A percentile compares a stretch with the other conserved stretches of the same genome.
Evolutionary conservation across 2,113 vertebrate species (phyloP).

Genomic region (Coreoperca whiteheadi): DNA sequence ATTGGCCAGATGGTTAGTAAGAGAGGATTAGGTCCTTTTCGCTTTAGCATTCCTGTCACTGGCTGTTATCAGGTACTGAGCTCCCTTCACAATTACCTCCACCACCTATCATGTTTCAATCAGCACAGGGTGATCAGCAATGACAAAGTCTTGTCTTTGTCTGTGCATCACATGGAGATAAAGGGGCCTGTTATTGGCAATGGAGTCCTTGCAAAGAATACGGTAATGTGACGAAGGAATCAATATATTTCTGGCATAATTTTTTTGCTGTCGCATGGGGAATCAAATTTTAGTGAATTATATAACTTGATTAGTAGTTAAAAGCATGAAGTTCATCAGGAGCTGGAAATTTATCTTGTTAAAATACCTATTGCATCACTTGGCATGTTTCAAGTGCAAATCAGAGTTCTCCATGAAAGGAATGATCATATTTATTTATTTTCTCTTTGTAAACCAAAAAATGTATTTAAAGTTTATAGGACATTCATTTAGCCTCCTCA

Average conservation of each 20-base stretch:
- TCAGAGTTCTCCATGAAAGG: background rate
- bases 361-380: background rate
- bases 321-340: background rate
- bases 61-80: conserved; percentile 35
- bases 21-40: conserved; percentile 46
- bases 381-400: background rate
- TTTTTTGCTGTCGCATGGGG: background rate
- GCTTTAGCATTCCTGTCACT: conserved; percentile 43
- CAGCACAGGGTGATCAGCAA: background rate
- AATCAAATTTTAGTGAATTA: background rate
- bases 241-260: background rate
- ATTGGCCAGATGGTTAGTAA: conserved; percentile 13
- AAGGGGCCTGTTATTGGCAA: background rate
- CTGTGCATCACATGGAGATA: background rate
- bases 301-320: background rate
- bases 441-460: background rate
- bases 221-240: background rate
- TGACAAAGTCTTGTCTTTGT: background rate
- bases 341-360: background rate
- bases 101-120: background rate
- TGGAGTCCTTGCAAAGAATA: background rate
- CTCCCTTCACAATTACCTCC: conserved; percentile 18
- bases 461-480: background rate
- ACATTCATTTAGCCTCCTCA: background rate
- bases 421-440: background rate